Percentiles rank a stretch among this genome's conserved stretches.
Evolutionary conservation across 2,888 invertebrate species (phyloP).

Genomic region (Dolichomitus sp.): DNA sequence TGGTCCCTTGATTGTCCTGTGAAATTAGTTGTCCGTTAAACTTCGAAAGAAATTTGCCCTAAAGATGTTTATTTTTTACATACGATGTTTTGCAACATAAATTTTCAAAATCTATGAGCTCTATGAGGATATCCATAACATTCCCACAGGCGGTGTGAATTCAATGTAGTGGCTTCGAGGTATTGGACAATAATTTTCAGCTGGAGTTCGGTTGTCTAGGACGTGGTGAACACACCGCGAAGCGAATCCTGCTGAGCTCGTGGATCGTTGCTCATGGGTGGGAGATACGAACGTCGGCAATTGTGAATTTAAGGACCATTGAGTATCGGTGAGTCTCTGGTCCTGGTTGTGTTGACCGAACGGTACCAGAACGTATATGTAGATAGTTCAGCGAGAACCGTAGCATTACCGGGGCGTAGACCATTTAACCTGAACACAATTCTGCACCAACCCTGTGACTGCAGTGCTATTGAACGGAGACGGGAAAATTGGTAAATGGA

Average conservation of each 20-base stretch:
- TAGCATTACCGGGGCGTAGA: constrained; percentile 30
- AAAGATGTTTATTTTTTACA: constrained; percentile 8
- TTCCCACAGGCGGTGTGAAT: constrained; percentile 16
- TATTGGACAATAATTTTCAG: constrained; percentile 57
- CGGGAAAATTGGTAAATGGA: constrained; percentile 52
- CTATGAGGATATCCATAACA: background rate
- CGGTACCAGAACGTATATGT: background rate
- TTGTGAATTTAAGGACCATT: constrained; percentile 58
- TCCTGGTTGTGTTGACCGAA: background rate
- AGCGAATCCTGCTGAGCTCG: constrained; percentile 53
- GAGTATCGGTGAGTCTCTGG: constrained; percentile 30
- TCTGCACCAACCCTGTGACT: constrained; percentile 28
- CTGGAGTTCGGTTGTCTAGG: constrained; percentile 17
- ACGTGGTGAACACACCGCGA: constrained; percentile 1
- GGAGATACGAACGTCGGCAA: constrained; percentile 39
- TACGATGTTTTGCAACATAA: constrained; percentile 5
- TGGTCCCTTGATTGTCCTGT: no score
- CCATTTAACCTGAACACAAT: constrained; percentile 45
- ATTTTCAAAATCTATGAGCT: background rate
- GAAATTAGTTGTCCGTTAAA: no score
- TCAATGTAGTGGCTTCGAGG: constrained; percentile 30
- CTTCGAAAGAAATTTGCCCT: background rate
- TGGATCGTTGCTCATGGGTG: constrained; percentile 31
- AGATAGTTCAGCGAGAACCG: constrained; percentile 6
- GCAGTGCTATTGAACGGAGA: background rate